These are phyloP conservation scores for Setipinna tenuifilis DNA, from an alignment of 2,797 vertebrate genomes.

Conservation along the genomic window DNA sequence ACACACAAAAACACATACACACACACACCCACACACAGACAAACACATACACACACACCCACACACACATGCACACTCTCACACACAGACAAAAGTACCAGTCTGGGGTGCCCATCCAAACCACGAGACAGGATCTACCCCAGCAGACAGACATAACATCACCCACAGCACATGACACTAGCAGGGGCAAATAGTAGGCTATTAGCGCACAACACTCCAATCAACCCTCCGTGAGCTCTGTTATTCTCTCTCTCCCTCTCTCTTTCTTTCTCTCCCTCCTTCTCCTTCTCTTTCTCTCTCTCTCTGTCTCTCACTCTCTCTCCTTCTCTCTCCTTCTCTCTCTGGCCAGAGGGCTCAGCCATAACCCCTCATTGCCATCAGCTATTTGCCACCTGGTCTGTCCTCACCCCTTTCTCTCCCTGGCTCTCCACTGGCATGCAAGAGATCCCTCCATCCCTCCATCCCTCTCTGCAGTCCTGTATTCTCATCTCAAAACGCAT, in stretches of 20 bases:
- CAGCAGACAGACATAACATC: constrained; percentile 20
- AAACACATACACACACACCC: background rate
- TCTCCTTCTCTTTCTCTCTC: background rate
- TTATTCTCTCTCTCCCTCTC: background rate
- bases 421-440: background rate
- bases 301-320: background rate
- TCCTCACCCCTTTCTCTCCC: background rate
- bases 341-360: background rate
- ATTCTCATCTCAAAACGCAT: background rate
- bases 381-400: background rate
- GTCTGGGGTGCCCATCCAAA: background rate
- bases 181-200: background rate
- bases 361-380: background rate
- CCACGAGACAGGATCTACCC: constrained; percentile 11
- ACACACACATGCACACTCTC: background rate
- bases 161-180: background rate
- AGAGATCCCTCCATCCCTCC: background rate
- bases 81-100: background rate
- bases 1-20: background rate
- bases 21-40: background rate
- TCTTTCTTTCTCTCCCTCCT: background rate
- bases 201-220: background rate
- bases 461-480: background rate
- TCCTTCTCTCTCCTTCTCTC: constrained; percentile 6
- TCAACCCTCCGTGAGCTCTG: background rate